phyloP scores from a whole-genome alignment of 2,113 vertebrate species.

The Sphyrna mokarran region DNA sequence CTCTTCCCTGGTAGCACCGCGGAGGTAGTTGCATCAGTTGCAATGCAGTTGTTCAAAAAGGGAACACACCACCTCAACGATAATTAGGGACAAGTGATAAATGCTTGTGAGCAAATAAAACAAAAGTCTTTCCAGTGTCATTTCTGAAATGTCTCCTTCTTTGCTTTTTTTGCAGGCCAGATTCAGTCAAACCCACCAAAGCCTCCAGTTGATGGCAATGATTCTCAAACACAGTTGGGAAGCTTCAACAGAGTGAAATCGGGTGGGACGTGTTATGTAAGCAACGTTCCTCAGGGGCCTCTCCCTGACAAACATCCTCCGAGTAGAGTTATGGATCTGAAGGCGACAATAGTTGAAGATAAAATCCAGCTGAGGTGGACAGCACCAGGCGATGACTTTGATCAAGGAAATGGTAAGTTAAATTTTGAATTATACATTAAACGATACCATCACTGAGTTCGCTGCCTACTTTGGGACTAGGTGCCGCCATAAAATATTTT shows the following conservation, averaged over 20 bases:
- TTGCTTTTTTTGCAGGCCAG: constrained; percentile 42
- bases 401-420: constrained; percentile 52
- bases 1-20: neutral
- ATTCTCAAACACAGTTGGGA: constrained; percentile 40
- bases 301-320: constrained; percentile 46
- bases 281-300: neutral
- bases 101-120: neutral
- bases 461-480: neutral
- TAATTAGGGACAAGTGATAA: neutral
- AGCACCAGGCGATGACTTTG: constrained; percentile 54
- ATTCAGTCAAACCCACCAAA: constrained; percentile 54
- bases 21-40: neutral
- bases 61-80: neutral
- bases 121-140: neutral
- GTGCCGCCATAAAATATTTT: neutral
- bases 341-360: constrained; percentile 44
- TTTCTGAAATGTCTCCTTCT: neutral
- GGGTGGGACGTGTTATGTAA: constrained; percentile 46
- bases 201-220: constrained; percentile 38
- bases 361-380: constrained; percentile 52
- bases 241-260: constrained; percentile 49
- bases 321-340: constrained; percentile 54
- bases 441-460: neutral
- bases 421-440: neutral
- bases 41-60: neutral